A percentile compares a stretch with the other conserved stretches of the same genome.
These are phyloP conservation scores for Megalopta genalis DNA, from an alignment of 1,140 invertebrate genomes.

Conservation along the genomic window DNA sequence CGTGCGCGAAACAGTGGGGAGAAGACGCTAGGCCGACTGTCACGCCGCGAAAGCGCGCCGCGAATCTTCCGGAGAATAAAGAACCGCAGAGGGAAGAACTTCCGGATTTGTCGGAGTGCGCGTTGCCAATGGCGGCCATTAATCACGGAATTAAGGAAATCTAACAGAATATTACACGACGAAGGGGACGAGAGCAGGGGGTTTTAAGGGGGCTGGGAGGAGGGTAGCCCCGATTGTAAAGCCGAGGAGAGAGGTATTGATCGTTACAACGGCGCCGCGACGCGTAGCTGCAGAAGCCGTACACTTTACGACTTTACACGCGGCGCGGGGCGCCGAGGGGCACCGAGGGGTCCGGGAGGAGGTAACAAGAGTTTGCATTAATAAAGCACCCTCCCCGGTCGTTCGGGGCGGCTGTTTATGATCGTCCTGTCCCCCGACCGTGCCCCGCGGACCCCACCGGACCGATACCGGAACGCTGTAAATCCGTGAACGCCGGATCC, in stretches of 20 bases:
- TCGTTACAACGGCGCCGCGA: slow-evolving; percentile 44
- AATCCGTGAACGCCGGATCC: slow-evolving; percentile 47
- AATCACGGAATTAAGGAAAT: slow-evolving; percentile 57
- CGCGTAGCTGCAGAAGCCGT: slow-evolving; percentile 57
- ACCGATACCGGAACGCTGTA: slow-evolving; percentile 51
- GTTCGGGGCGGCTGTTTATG: slow-evolving; percentile 46
- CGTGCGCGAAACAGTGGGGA: no score
- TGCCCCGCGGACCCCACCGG: neutral
- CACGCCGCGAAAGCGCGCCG: no score
- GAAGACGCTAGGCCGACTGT: no score
- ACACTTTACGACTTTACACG: slow-evolving; percentile 63
- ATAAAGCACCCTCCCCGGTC: slow-evolving; percentile 49
- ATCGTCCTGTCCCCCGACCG: neutral
- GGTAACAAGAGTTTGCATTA: slow-evolving; percentile 66
- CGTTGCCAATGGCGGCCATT: slow-evolving; percentile 21
- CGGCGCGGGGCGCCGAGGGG: no score
- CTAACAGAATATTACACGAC: slow-evolving; percentile 37
- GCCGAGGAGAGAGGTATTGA: slow-evolving; percentile 56
- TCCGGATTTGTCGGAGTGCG: no score
- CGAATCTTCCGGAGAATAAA: no score
- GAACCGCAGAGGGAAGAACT: no score
- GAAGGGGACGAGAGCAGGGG: neutral
- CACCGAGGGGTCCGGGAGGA: neutral
- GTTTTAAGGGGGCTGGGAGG: neutral
- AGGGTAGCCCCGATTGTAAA: slow-evolving; percentile 53